Conservation (phyloP, 2,888 invertebrate species). For the Alentia gelatinosa region DNA sequence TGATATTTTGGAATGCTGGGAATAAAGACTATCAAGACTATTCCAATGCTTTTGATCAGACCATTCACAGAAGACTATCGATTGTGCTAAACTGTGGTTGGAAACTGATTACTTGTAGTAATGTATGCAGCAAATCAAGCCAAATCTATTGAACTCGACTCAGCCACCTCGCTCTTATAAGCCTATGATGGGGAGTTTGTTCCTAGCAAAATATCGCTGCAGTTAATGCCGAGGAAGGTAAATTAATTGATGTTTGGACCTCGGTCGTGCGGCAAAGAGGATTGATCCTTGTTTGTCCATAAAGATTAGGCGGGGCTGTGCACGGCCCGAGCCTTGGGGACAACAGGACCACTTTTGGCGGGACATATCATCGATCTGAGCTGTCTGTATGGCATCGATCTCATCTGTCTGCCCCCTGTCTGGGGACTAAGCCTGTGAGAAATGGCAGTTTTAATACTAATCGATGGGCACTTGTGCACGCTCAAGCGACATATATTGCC, state of each 20-base stretch:
- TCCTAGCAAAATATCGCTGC: no score
- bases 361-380: slow-evolving; percentile 7
- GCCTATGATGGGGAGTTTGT: no score
- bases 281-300: slow-evolving; percentile 9
- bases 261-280: not conserved
- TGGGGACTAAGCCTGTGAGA: not conserved
- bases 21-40: no score
- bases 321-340: not conserved
- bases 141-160: no score
- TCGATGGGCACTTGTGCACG: not conserved
- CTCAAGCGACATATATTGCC: no score
- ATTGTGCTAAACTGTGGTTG: no score
- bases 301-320: not conserved
- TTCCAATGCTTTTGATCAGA: no score
- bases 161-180: no score
- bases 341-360: not conserved
- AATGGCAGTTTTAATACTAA: not conserved
- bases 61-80: no score
- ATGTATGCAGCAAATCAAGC: no score
- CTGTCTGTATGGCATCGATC: not conserved
- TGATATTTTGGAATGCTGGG: no score
- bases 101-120: no score
- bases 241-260: not conserved
- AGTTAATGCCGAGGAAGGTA: not conserved
- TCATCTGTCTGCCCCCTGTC: not conserved